Conservation (phyloP, 2,888 invertebrate species). For the Sthenelais limicola region DNA sequence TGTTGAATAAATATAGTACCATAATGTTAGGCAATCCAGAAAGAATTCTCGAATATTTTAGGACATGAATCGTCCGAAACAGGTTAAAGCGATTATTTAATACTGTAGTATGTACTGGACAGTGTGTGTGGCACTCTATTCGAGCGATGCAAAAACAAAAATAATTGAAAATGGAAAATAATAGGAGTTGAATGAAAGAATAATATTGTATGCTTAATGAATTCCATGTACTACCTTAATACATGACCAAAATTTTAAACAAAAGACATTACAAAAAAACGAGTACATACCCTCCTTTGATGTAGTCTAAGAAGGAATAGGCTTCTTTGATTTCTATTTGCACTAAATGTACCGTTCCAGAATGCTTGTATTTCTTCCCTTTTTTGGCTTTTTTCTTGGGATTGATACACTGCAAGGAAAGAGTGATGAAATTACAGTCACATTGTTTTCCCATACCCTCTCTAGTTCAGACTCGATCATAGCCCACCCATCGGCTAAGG, state of each 20-base stretch:
- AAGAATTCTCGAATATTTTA: background rate
- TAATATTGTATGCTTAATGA: too few species aligned
- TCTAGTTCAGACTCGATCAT: too few species aligned
- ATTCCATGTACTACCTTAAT: too few species aligned
- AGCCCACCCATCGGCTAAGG: too few species aligned
- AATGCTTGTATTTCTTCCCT: constrained; percentile 74
- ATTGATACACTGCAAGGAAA: constrained; percentile 69
- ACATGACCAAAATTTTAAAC: too few species aligned
- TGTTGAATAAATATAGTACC: background rate
- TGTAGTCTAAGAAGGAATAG: constrained; percentile 76
- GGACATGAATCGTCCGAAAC: background rate
- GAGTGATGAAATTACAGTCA: background rate
- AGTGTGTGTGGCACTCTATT: background rate
- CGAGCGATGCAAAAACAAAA: too few species aligned
- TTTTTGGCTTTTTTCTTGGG: constrained; percentile 74
- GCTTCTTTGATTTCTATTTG: constrained; percentile 62
- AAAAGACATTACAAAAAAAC: background rate
- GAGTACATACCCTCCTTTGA: constrained; percentile 74
- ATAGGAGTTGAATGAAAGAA: too few species aligned
- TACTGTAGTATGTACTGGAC: too few species aligned
- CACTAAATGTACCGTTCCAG: constrained; percentile 71
- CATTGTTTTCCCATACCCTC: too few species aligned
- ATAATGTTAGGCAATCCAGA: background rate
- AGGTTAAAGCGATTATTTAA: too few species aligned
- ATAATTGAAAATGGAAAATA: too few species aligned